Base-by-base conservation (phyloP, 2,888 invertebrate species). In the Loripinus fragilis region DNA sequence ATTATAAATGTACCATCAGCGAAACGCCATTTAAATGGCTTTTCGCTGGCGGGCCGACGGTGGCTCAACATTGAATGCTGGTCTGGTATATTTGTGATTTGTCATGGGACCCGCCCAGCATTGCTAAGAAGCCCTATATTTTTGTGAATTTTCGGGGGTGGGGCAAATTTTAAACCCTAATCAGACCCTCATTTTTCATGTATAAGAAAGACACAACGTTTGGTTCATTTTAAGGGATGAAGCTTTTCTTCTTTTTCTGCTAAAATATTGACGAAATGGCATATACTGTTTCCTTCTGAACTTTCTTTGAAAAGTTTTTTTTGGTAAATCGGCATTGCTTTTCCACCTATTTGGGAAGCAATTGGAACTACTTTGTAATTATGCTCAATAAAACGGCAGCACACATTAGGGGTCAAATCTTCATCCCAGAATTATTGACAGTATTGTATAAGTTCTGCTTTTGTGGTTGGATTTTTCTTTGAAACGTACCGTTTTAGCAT, bases 361-460 rank as follows among this genome's bases (percentile, higher is more conserved):
- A 50, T 3, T n/a, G 55, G 60, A 20, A 71, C 38, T 2, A 41
- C 71, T 41, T 60, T 71, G 17, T 33, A 55, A n/a, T 33, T n/a
- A 33, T 71, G 71, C 17, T 71, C 38, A 0, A 71, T 55, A 38
- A 60, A 71, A 15, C 55, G 30, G 7, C 8, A 25, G 41, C 71
- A 71, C 25, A 55, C 55, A 15, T 28, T 25, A n/a, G 41, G 33
- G 12, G 55, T 60, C n/a, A 71, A 25, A 20, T 30, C 42, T 5
- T 35, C 12, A 2, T 23, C 35, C 71, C 71, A 60, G 23, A 55
- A 71, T 10, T 35, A 35, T 35, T 25, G 20, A 17, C 33, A 33
- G 28, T 23, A 52, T 0, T 0, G 5, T 5, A n/a, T 23, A 3
- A 71, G 55, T 71, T 71, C 55, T 1, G 2, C 55, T 3, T 60